Conservation (phyloP, 2,888 invertebrate genomes). For the Drosophila differens region DNA sequence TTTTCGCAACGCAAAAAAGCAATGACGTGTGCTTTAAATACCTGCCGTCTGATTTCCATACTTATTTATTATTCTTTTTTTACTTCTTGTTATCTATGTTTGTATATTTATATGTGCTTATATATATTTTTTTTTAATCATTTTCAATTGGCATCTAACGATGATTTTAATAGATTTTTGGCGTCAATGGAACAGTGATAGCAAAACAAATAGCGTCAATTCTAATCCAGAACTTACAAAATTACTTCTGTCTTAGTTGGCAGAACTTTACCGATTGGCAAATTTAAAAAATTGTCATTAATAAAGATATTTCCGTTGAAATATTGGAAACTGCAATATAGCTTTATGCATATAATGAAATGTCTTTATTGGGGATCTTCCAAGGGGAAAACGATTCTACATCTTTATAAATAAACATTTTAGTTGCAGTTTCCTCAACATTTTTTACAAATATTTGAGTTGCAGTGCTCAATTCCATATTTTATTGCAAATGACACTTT, state of each 20-base stretch:
- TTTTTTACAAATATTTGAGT: background rate
- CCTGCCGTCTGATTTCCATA: constrained; percentile 18
- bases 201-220: background rate
- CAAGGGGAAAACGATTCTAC: background rate
- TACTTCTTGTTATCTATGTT: constrained; percentile 13
- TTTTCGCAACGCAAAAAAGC: constrained; percentile 35
- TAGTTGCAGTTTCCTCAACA: background rate
- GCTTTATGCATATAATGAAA: background rate
- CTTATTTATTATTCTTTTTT: constrained; percentile 9
- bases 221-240: background rate
- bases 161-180: constrained; percentile 1
- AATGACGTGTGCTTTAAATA: constrained; percentile 50
- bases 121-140: constrained; percentile 4
- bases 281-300: background rate
- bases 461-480: background rate
- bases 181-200: background rate
- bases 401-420: background rate
- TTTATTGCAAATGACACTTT: background rate
- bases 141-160: constrained; percentile 14
- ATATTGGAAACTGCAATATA: background rate
- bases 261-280: background rate
- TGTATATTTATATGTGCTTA: background rate
- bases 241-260: background rate
- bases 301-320: background rate
- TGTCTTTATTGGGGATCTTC: background rate